A percentile compares a stretch with the other conserved stretches of the same genome.
These are phyloP conservation scores for Portunus trituberculatus DNA, from an alignment of 1,140 invertebrate genomes.

Conservation along the genomic window DNA sequence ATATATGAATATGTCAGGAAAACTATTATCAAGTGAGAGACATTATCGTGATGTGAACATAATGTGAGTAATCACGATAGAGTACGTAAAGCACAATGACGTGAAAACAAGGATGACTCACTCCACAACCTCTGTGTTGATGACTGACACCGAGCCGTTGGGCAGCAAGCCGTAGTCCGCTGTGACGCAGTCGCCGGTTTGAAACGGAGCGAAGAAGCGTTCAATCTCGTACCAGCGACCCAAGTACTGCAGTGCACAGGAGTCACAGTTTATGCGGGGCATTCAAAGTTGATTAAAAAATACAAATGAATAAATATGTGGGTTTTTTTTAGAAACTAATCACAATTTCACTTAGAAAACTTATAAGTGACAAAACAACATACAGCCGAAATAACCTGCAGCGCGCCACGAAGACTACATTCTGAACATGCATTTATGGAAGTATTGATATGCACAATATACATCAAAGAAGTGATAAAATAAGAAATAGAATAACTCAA, in stretches of 20 bases:
- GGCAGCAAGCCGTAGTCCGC: constrained; percentile 63
- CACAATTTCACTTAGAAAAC: no score
- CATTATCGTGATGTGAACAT: neutral
- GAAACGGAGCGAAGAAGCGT: constrained; percentile 71
- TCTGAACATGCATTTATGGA: no score
- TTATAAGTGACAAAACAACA: no score
- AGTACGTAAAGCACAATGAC: neutral
- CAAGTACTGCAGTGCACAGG: constrained; percentile 58
- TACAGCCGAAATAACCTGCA: no score
- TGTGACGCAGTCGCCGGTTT: constrained; percentile 71
- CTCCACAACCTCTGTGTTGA: constrained; percentile 63
- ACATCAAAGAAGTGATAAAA: no score
- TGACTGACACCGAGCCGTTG: constrained; percentile 73
- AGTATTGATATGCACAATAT: no score
- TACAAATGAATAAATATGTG: no score
- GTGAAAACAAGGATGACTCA: constrained; percentile 12
- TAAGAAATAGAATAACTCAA: no score
- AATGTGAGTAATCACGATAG: neutral
- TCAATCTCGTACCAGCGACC: constrained; percentile 77
- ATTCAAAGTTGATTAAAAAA: no score
- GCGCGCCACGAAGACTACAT: no score
- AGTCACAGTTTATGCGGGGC: no score
- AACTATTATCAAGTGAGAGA: neutral
- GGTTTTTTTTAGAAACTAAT: no score
- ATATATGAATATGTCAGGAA: neutral